These are phyloP conservation scores for Harpagifer antarcticus DNA, from an alignment of 2,797 vertebrate species.

Conservation along the genomic window DNA sequence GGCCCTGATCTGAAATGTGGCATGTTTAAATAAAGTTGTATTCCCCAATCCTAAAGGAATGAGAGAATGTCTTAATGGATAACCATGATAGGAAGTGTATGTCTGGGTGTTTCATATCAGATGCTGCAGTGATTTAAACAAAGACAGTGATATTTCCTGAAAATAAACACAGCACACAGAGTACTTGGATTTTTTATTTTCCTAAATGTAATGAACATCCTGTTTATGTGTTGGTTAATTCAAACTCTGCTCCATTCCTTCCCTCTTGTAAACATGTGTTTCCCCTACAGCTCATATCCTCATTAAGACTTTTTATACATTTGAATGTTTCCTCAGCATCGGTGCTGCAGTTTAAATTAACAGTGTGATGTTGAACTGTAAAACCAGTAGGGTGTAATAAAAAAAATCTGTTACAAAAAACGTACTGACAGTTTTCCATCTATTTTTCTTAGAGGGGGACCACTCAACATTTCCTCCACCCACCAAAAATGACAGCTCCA, in stretches of 20 bases:
- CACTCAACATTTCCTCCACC: constrained; percentile 7
- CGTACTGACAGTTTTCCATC: constrained; percentile 2
- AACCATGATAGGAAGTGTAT: neutral
- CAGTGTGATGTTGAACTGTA: constrained; percentile 21
- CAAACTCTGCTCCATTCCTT: constrained; percentile 16
- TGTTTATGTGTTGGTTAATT: constrained; percentile 44
- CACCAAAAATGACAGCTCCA: constrained; percentile 74
- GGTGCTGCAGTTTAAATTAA: constrained; percentile 23
- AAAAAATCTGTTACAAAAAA: constrained; percentile 14
- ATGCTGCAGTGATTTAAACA: neutral
- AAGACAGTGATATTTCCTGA: neutral
- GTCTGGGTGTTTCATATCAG: neutral
- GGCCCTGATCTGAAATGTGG: constrained; percentile 7
- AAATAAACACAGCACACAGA: neutral
- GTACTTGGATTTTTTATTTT: constrained; percentile 12
- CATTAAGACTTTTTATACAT: constrained; percentile 43
- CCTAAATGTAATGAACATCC: constrained; percentile 38
- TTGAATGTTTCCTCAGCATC: constrained; percentile 16
- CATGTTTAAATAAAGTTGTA: constrained; percentile 18
- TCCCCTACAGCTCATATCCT: constrained; percentile 17
- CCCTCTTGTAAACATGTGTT: constrained; percentile 40
- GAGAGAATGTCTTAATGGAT: constrained; percentile 10
- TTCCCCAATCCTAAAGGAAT: constrained; percentile 8
- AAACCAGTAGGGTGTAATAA: constrained; percentile 6
- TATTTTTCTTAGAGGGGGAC: constrained; percentile 46